These are phyloP conservation scores for Troides oblongomaculatus DNA, from an alignment of 2,888 invertebrate species.

Conservation along the genomic window DNA sequence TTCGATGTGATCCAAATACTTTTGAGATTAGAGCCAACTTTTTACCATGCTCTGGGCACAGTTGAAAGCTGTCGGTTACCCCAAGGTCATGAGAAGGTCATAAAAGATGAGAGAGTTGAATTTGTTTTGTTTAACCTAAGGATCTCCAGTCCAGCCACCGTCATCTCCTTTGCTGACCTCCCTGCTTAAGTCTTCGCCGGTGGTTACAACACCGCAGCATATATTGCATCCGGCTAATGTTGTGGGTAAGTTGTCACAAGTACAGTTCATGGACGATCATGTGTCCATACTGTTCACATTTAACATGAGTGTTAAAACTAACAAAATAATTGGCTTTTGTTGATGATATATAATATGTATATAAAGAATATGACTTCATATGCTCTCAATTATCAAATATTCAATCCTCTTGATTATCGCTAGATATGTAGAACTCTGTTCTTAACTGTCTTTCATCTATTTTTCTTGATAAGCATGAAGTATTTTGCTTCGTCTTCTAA, in stretches of 20 bases:
- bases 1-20: not conserved
- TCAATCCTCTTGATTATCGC: no score
- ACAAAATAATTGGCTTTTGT: not conserved
- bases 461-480: no score
- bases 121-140: conserved; percentile 25
- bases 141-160: conserved; percentile 64
- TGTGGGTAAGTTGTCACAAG: conserved; percentile 51
- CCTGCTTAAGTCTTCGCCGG: conserved; percentile 83
- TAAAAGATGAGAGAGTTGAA: not conserved
- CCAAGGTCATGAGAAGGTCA: not conserved
- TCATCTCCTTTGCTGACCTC: conserved; percentile 90
- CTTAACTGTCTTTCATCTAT: no score
- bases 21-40: not conserved
- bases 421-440: no score
- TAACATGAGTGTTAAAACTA: not conserved
- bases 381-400: no score
- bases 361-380: no score
- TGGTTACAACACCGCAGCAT: conserved; percentile 71
- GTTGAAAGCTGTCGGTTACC: not conserved
- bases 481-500: no score
- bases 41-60: not conserved
- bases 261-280: not conserved
- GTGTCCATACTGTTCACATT: not conserved
- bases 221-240: conserved; percentile 66
- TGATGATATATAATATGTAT: no score